Base-by-base conservation (phyloP, 2,888 invertebrate genomes). In the Silvanus unidentatus region DNA sequence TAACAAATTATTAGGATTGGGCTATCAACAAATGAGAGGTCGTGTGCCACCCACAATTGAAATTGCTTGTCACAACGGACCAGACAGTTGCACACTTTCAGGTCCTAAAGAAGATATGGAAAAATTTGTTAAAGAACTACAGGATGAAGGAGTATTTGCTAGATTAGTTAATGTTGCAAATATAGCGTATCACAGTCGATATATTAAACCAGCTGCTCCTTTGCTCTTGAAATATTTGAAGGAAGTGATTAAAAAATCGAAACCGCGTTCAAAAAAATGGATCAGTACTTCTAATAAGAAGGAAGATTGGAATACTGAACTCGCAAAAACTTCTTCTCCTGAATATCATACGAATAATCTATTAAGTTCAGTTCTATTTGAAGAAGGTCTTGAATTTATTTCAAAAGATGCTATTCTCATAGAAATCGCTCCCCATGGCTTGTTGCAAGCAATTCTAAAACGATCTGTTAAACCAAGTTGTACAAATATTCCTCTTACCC, bases 371-470 rank as follows among this genome's bases (percentile, higher is more conserved):
- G 87, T 88, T 1, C 72, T 84, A 12, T 90, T 91, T 68, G 89
- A 92, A 64, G 93, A 94, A 70, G 86, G 88, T 0, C 76, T 88
- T 5, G 77, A 77, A 13, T 78, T 87, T 58, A 84, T 95, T 54
- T 92, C 90, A 1, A 76, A 79, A 40, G 84, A 91, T 64, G 90
- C 93, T 0, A 77, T 94, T 45, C 80, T 84, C 3, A 84, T 95
- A 50, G 95, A 95, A 71, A 82, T 95, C 43, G 92, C 94, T 0
- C 94, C 95, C 0, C 94, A 95, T 59, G 87, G 90, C 5, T 76
- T 95, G 1, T 77, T 95, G 28, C 93, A 93, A 65, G 87, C 92
- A 0, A 89, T 95, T 59, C 74, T 95, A 5, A 83, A 86, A 50
- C 77, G 90, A 34, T 86, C 90, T 0, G 71, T 94, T 35, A 75